Evolutionary conservation across 2,888 invertebrate species (phyloP).

Genomic region (Petrolisthes cinctipes): DNA sequence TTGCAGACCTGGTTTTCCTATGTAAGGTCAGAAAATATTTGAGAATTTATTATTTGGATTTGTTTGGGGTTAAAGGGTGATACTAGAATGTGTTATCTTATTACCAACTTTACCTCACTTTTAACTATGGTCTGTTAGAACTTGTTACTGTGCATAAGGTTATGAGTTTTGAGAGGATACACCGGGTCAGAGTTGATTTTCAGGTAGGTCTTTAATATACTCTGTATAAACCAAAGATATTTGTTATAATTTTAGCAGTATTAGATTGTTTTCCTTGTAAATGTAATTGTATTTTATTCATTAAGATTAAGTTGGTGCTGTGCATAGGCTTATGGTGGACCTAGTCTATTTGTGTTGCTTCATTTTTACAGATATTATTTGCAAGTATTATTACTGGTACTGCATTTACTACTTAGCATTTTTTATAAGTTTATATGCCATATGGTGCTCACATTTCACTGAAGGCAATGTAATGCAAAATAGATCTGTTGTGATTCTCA

Average conservation of each 20-base stretch:
- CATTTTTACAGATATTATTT: conserved; percentile 6
- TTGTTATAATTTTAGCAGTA: conserved; percentile 51
- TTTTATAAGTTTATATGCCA: conserved; percentile 20
- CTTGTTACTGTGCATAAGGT: conserved; percentile 7
- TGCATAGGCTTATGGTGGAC: conserved; percentile 20
- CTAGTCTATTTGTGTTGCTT: conserved; percentile 30
- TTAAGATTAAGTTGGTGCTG: conserved; percentile 38
- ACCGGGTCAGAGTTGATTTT: background rate
- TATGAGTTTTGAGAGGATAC: background rate
- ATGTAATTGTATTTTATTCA: conserved; percentile 25
- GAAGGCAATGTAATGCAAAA: background rate
- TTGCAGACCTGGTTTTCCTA: too few relatives aligned
- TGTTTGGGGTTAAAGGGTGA: too few relatives aligned
- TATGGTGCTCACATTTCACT: conserved; percentile 39
- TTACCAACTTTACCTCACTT: too few relatives aligned
- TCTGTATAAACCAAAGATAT: conserved; percentile 55
- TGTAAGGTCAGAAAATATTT: too few relatives aligned
- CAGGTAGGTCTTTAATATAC: conserved; percentile 33
- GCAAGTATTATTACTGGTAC: background rate
- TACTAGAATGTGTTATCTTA: too few relatives aligned
- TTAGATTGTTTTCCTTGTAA: conserved; percentile 39
- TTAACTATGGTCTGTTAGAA: background rate
- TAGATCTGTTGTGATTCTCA: conserved; percentile 12
- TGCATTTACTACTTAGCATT: conserved; percentile 34
- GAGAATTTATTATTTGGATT: too few relatives aligned